Conservation (phyloP, 2,113 vertebrate species). For the Gymnobelideus leadbeateri region DNA sequence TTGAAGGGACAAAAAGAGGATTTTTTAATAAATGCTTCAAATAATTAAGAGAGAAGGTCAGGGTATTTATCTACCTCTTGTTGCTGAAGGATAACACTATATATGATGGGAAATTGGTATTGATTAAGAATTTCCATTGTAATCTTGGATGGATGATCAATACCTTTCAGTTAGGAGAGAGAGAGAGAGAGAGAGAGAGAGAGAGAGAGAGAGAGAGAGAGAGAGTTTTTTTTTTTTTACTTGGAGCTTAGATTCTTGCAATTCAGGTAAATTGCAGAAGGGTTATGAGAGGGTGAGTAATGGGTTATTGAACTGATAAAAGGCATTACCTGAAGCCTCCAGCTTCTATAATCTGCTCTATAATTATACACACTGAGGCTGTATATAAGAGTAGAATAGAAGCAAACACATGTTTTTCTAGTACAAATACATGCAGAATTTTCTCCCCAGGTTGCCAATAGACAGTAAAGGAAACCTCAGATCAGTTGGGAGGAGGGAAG, state of each 20-base stretch:
- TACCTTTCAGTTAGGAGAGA: background rate
- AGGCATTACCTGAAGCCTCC: conserved; percentile 41
- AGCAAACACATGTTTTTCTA: conserved; percentile 8
- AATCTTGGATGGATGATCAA: conserved; percentile 41
- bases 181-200: background rate
- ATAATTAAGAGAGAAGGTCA: conserved; percentile 67
- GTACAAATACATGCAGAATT: background rate
- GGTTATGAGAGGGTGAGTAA: conserved; percentile 19
- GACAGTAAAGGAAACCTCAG: background rate
- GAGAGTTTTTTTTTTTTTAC: conserved; percentile 19
- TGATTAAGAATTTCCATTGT: conserved; percentile 54
- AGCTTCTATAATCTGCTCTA: conserved; percentile 51
- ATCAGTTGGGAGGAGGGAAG: no score
- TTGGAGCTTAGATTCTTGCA: conserved; percentile 34
- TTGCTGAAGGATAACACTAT: background rate
- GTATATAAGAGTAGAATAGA: conserved; percentile 13
- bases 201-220: background rate
- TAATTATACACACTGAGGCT: conserved; percentile 53
- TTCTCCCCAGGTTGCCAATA: conserved; percentile 54
- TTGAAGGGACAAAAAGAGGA: background rate
- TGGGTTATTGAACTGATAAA: conserved; percentile 47
- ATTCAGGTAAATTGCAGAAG: conserved; percentile 38
- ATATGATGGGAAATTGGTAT: conserved; percentile 48
- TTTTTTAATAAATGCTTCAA: conserved; percentile 62
- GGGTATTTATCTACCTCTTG: conserved; percentile 29